Evolutionary conservation across 1,140 invertebrate species (phyloP), one percentile per base, ranked within the genome.

Genomic region (Myzus persicae): DNA sequence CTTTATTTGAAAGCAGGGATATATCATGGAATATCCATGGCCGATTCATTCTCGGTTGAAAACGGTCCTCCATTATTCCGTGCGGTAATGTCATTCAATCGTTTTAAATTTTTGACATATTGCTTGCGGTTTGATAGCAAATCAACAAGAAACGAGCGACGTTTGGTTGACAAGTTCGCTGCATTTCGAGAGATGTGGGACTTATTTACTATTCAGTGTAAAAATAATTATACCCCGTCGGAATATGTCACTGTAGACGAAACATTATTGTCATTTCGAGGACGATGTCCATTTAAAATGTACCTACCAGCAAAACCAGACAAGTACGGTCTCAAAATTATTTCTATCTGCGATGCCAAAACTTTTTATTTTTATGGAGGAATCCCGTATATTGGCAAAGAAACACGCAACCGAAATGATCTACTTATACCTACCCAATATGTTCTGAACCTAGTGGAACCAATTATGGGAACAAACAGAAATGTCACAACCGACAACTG

Each of bases 271-370:
- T 93, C 93, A 11, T 95, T 95, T 93, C 42, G 95, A 51, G 95
- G 95, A 48, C 88, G 94, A 67, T 95, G 94, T 93, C 7, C 36
- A 24, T 95, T 95, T 92, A 94, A 94, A 24, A 95, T 95, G 91
- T 95, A 95, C 93, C 95, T 96, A 31, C 95, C 95, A 36, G 94
- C 48, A 87, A 95, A 95, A 93, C 95, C 95, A 18, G 94, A 94
- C 38, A 95, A 95, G 94, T 95, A 95, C 94, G 95, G 94, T 18
- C 94, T 95, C 44, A 95, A 95, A 94, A 94, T 95, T 54, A 95
- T 94, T 93, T 94, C 93, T 31, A 88, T 95, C n/a, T 94, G 93
- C 82, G 95, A 95, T 94, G 94, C 94, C 26, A 93, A 92, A 93
- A 95, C 94, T n/a, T 94, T 89, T 40, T 95, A 95, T 94, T 94